Evolutionary conservation across 2,113 vertebrate species (phyloP), one percentile per base, ranked within the genome.

Genomic region (Antennarius striatus): DNA sequence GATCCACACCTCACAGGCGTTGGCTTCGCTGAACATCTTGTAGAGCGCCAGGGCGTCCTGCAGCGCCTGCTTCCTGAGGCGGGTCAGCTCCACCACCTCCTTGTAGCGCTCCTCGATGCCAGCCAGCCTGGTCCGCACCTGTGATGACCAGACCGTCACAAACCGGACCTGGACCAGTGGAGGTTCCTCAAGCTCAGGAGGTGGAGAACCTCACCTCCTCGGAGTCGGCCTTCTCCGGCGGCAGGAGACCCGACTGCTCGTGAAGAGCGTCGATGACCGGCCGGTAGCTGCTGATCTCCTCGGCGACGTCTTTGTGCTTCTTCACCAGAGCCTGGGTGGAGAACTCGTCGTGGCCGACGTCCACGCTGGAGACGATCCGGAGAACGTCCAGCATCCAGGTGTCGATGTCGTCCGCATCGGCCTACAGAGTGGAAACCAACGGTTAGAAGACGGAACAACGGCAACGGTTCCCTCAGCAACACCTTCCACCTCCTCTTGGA

Each of bases 371-470:
- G 52, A 99, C 97, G 4, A 99, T 97, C 55, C 94, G 94, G 69
- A 99, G 94, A 46, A 98, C 95, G 76, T 99, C 96, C 84, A 99
- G 89, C 94, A 98, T 99, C 98, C 98, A 99, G 0, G 97, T 93
- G 5, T 99, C 97, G 0, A 98, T 94, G 75, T 99, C 96, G 0
- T 99, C 96, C 0, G 97, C 96, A 0, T 99, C 98, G 0, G 95
- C 95, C 90, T 91, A 75, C 8, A 0, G n/a, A 1, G 15, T 1
- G 42, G 42, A 11, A 43, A 43, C 7, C 10, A 43, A 3, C 42
- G 7, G 42, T 3, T 43, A 10, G 9, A 10, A 43, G 7, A 43
- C 42, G 42, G 42, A 40, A 40, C 39, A 40, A 6, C 39, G 6
- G 10, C 39, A 22, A 22, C 22, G 22, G 22, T 22, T 22, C 22